These are phyloP conservation scores for Azemiops feae DNA, from an alignment of 2,113 vertebrate genomes.

Conservation along the genomic window DNA sequence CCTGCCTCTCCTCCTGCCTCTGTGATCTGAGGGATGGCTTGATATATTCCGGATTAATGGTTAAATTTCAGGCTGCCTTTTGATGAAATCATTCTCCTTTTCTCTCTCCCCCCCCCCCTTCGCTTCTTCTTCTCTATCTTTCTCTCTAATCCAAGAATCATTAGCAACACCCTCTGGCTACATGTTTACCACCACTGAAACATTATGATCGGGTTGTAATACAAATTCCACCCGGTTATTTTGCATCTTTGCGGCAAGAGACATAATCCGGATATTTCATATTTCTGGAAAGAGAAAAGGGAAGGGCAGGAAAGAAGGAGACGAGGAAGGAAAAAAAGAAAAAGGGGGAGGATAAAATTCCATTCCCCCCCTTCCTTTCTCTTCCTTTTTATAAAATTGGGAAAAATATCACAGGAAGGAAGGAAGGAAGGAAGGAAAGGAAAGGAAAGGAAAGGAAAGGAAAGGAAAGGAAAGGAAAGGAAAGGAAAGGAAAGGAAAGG, in stretches of 20 bases:
- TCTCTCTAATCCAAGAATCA: constrained; percentile 78
- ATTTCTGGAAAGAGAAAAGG: neutral
- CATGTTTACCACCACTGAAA: constrained; percentile 83
- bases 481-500: neutral
- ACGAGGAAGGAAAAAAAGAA: neutral
- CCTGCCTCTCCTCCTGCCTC: neutral
- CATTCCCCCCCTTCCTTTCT: neutral
- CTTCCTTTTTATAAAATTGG: neutral
- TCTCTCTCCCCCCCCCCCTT: constrained; percentile 43
- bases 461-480: neutral
- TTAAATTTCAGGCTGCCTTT: constrained; percentile 52
- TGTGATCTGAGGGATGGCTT: constrained; percentile 34
- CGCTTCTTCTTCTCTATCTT: constrained; percentile 15
- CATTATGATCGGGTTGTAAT: constrained; percentile 81
- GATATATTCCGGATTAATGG: constrained; percentile 56
- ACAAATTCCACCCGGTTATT: constrained; percentile 77
- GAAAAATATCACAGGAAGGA: neutral
- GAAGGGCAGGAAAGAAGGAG: neutral
- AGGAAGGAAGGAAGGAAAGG: neutral
- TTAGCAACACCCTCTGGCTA: constrained; percentile 85
- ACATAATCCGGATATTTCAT: constrained; percentile 73
- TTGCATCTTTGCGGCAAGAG: constrained; percentile 77
- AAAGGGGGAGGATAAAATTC: neutral
- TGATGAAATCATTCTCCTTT: constrained; percentile 49
- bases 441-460: neutral